A percentile compares a stretch with the other conserved stretches of the same genome.
phyloP scores from a whole-genome alignment of 1,140 invertebrate genomes.

The Choristoneura fumiferana region DNA sequence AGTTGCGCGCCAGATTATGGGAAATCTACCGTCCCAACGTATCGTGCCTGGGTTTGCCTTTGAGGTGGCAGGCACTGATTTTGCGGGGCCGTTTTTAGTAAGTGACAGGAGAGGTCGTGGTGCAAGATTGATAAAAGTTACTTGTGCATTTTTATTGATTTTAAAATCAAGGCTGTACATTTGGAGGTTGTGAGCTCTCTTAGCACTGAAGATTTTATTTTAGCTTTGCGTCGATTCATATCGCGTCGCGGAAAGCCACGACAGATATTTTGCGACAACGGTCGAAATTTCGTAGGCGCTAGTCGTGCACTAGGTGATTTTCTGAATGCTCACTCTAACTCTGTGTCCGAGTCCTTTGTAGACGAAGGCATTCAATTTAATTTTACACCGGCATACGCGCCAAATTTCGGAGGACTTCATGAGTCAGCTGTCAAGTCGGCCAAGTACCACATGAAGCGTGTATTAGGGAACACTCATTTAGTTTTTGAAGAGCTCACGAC shows the following conservation, averaged over 20 bases:
- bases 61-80: conserved; percentile 46
- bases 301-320: conserved; percentile 25
- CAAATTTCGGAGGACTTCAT: conserved; percentile 55
- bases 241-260: conserved; percentile 39
- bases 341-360: conserved; percentile 21
- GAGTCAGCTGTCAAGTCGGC: conserved; percentile 45
- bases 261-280: conserved; percentile 37
- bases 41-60: conserved; percentile 31
- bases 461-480: conserved; percentile 36
- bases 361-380: conserved; percentile 39
- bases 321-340: conserved; percentile 23
- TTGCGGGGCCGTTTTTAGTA: conserved; percentile 16
- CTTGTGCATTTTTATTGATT: conserved; percentile 32
- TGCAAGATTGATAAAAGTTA: not conserved
- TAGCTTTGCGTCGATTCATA: conserved; percentile 22
- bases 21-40: conserved; percentile 17
- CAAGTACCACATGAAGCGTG: conserved; percentile 44
- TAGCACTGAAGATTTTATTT: conserved; percentile 30
- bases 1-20: conserved; percentile 22
- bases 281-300: conserved; percentile 27
- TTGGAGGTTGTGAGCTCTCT: conserved; percentile 45
- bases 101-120: conserved; percentile 37
- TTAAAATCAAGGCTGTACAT: conserved; percentile 48
- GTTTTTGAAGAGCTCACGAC: conserved; percentile 44
- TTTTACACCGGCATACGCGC: conserved; percentile 51